These are phyloP conservation scores for Mactromeris polynyma DNA, from an alignment of 2,888 invertebrate species.

Conservation along the genomic window DNA sequence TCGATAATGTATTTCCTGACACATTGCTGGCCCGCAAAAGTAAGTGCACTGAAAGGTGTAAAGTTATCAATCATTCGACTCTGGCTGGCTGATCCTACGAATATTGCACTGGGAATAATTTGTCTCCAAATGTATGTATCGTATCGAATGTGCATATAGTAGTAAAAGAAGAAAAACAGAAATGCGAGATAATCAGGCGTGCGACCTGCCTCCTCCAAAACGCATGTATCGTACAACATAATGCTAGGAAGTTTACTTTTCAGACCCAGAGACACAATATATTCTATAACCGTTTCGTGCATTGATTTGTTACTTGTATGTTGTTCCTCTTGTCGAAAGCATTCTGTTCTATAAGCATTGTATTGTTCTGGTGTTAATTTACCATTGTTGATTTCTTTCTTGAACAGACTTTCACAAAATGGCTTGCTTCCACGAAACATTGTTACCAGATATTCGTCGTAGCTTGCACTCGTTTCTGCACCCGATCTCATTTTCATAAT, in stretches of 20 bases:
- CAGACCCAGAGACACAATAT: conserved; percentile 8
- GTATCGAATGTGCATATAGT: conserved; percentile 22
- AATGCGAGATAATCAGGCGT: conserved; percentile 35
- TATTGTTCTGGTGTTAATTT: conserved; percentile 31
- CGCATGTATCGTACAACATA: conserved; percentile 31
- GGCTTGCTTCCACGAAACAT: conserved; percentile 24
- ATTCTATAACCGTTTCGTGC: conserved; percentile 18
- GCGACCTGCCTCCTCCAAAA: conserved; percentile 37
- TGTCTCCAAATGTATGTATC: conserved; percentile 31
- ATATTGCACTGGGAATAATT: not conserved
- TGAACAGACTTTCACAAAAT: conserved; percentile 32
- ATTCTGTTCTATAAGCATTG: not conserved
- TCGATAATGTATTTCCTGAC: not conserved
- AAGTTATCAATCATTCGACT: conserved; percentile 34
- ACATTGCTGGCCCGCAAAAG: conserved; percentile 22
- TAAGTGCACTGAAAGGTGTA: conserved; percentile 33
- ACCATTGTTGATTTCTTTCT: conserved; percentile 12
- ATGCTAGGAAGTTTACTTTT: conserved; percentile 17
- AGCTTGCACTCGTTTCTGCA: not conserved
- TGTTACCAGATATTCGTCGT: conserved; percentile 18
- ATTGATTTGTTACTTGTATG: not conserved
- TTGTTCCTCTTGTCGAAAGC: not conserved
- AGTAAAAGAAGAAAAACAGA: conserved; percentile 21
- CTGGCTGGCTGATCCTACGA: conserved; percentile 32
- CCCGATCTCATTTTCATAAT: not conserved